Base-by-base conservation (phyloP, 2,888 invertebrate genomes). In the Margaritifera margaritifera region DNA sequence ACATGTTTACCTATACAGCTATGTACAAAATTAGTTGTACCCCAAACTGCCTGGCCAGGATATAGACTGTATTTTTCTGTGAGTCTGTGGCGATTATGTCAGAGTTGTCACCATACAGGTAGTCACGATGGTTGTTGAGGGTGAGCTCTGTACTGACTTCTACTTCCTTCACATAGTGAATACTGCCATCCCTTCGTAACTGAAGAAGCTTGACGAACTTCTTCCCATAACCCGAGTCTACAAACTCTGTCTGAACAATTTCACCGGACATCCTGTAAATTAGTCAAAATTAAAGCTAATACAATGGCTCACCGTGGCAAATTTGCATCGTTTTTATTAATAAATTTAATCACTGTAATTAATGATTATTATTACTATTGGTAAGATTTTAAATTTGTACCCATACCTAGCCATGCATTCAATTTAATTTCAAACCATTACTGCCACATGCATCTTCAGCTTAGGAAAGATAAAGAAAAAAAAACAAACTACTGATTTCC, bases 61-160 rank as follows among this genome's bases (percentile, higher is more conserved):
- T 89, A 86, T 94, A 95, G 54, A 95, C 93, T 1, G 94, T 95
- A 86, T 95, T 95, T 90, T 95, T 95, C 88, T 95, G 95, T 0
- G 94, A 94, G 85, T 95, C 95, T 0, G 95, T 95, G 19, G 95
- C 95, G 24, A 95, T 93, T 72, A 95, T 94, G 84, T 94, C 94
- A 64, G 93, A 92, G 86, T 95, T 95, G 89, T 95, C 94, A n/a
- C 94, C 94, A 75, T 91, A 86, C 0, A 93, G 90, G 88, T 94
- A 95, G 77, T 95, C 94, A 77, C 93, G 93, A 84, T 93, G 93
- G 4, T 93, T 93, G 72, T 92, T 91, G 66, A 95, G 90, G 79
- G 94, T 93, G 61, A 95, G 90, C 80, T 93, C 93, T 0, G 94
- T 94, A 82, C 92, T 92, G 20, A 93, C 94, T 90, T 95, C 94